Evolutionary conservation across 1,140 invertebrate species (phyloP).

Genomic region (Triops longicaudatus): DNA sequence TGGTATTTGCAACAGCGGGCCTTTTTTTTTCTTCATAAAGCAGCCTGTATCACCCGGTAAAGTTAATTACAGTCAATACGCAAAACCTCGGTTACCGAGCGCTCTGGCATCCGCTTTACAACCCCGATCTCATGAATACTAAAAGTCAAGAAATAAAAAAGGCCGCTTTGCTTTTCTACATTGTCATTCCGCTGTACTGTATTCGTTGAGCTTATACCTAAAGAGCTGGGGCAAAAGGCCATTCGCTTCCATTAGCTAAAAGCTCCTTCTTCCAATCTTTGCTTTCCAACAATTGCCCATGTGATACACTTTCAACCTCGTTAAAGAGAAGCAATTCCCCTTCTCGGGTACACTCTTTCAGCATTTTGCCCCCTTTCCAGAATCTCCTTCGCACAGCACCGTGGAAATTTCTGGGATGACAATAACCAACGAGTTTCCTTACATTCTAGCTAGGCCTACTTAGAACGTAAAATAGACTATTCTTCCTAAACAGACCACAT

Average conservation of each 20-base stretch:
- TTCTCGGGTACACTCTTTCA: neutral
- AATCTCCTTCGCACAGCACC: neutral
- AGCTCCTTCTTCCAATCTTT: neutral
- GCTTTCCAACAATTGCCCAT: neutral
- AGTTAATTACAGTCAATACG: neutral
- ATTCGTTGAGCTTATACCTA: neutral
- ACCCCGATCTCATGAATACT: neutral
- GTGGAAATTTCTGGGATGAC: no score
- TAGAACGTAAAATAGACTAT: no score
- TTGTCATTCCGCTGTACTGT: neutral
- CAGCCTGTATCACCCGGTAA: no score
- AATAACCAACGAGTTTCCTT: no score
- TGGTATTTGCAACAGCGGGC: no score
- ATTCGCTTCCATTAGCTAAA: conserved; percentile 12
- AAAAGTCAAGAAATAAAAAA: neutral
- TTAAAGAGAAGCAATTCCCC: neutral
- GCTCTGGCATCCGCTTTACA: neutral
- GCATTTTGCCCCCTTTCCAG: neutral
- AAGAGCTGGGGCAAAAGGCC: neutral
- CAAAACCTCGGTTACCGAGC: neutral
- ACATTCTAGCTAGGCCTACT: no score
- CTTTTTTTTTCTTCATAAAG: no score
- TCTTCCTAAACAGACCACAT: no score
- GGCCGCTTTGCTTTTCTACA: neutral
- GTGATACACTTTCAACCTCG: conserved; percentile 11